These are phyloP conservation scores for Ganaspis brasiliensis DNA, from an alignment of 2,888 invertebrate species.

Conservation along the genomic window DNA sequence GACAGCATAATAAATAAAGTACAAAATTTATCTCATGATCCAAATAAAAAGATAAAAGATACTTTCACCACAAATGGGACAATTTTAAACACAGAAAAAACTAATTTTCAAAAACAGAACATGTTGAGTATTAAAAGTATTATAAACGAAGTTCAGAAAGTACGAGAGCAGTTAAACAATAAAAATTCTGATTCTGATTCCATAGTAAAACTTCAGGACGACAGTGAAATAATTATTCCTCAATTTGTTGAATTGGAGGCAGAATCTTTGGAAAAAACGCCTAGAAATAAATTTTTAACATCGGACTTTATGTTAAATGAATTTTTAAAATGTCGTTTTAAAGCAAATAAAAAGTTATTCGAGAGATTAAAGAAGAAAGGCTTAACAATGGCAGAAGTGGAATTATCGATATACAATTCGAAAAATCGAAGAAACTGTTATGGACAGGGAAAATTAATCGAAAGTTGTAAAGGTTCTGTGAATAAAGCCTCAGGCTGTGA, in stretches of 20 bases:
- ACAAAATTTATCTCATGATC: neutral
- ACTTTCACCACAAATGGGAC: neutral
- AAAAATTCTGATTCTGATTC: conserved; percentile 10
- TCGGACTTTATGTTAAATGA: conserved; percentile 58
- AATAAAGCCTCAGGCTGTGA: conserved; percentile 49
- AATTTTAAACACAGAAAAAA: neutral
- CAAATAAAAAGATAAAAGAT: neutral
- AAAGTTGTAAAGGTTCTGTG: conserved; percentile 51
- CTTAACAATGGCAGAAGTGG: conserved; percentile 61
- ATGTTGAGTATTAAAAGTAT: conserved; percentile 47
- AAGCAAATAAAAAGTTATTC: conserved; percentile 57
- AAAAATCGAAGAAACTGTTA: conserved; percentile 62
- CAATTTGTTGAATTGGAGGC: conserved; percentile 56
- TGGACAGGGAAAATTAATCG: conserved; percentile 62
- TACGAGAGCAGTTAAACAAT: conserved; percentile 46
- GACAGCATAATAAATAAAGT: neutral
- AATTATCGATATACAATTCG: conserved; percentile 63
- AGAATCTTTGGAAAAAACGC: conserved; percentile 7
- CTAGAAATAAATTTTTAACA: conserved; percentile 56
- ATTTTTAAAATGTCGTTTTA: conserved; percentile 60
- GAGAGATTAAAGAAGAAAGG: conserved; percentile 59
- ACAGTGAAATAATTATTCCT: conserved; percentile 43
- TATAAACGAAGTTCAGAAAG: conserved; percentile 48
- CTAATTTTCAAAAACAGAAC: conserved; percentile 26
- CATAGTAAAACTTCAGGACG: neutral